phyloP scores from a whole-genome alignment of 64 coral and sea anemone genomes.

The Actinia equina region DNA sequence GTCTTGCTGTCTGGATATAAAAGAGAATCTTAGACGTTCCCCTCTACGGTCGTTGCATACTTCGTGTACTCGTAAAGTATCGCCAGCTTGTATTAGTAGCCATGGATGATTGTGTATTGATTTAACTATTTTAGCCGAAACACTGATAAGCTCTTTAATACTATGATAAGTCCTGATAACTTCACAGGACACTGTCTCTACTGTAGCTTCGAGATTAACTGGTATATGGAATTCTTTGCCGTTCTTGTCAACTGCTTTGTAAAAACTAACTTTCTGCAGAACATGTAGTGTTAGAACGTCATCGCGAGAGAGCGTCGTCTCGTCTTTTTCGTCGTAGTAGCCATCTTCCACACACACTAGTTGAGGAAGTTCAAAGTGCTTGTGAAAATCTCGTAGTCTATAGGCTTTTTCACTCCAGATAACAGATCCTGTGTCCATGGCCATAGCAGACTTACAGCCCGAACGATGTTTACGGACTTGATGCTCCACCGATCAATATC shows the following conservation, averaged over 20 bases:
- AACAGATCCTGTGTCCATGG: not conserved
- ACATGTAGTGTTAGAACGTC: slow-evolving; percentile 6
- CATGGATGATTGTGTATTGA: not conserved
- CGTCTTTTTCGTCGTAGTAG: slow-evolving; percentile 15
- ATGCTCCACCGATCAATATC: not conserved
- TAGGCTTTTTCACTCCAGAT: not conserved
- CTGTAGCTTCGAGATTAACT: not conserved
- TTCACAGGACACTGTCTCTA: not conserved
- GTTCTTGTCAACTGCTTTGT: not conserved
- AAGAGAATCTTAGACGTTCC: not conserved
- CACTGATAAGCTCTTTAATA: not conserved
- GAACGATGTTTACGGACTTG: not conserved
- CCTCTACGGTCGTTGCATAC: not conserved
- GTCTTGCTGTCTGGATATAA: not conserved
- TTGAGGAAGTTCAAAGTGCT: not conserved
- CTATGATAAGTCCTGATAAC: not conserved
- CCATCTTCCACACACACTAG: slow-evolving; percentile 8
- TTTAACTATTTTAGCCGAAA: not conserved
- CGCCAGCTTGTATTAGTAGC: not conserved
- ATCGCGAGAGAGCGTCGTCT: not conserved
- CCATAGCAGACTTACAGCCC: no score
- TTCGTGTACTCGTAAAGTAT: not conserved
- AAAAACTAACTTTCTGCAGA: not conserved
- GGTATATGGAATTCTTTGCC: not conserved
- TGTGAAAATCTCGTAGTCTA: not conserved